A percentile compares a stretch with the other conserved stretches of the same genome.
Conservation (phyloP, 1,140 invertebrate species). For the Platorchestia sp. region DNA sequence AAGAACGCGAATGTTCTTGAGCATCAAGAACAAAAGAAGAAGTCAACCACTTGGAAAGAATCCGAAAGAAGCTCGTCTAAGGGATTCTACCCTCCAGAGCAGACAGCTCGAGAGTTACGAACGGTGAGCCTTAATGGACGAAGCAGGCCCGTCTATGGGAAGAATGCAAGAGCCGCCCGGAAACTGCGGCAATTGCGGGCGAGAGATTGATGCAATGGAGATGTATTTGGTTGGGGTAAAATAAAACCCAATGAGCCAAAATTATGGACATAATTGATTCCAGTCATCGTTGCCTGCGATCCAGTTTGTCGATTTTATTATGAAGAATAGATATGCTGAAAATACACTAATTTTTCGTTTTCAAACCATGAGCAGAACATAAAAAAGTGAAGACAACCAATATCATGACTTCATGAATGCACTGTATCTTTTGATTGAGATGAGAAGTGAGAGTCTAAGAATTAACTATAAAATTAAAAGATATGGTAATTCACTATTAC, state of each 20-base stretch:
- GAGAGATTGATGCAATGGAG: background rate
- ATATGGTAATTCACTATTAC: background rate
- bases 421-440: no score
- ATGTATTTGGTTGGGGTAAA: background rate
- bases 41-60: conserved; percentile 30
- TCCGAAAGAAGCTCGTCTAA: conserved; percentile 1
- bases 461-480: no score
- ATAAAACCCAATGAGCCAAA: background rate
- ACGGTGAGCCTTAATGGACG: background rate
- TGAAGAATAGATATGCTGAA: background rate
- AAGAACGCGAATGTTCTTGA: conserved; percentile 10
- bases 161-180: background rate
- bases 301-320: no score
- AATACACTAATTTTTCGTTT: no score
- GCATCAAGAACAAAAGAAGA: conserved; percentile 31
- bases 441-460: no score
- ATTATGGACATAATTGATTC: no score
- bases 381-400: no score
- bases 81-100: background rate
- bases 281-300: no score
- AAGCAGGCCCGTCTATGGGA: background rate
- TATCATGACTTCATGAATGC: no score
- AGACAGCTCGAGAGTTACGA: conserved; percentile 3
- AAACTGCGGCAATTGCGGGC: background rate
- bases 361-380: no score